A percentile compares a stretch with the other conserved stretches of the same genome.
Evolutionary conservation across 2,888 invertebrate species (phyloP).

Genomic region (Tiphia femorata): DNA sequence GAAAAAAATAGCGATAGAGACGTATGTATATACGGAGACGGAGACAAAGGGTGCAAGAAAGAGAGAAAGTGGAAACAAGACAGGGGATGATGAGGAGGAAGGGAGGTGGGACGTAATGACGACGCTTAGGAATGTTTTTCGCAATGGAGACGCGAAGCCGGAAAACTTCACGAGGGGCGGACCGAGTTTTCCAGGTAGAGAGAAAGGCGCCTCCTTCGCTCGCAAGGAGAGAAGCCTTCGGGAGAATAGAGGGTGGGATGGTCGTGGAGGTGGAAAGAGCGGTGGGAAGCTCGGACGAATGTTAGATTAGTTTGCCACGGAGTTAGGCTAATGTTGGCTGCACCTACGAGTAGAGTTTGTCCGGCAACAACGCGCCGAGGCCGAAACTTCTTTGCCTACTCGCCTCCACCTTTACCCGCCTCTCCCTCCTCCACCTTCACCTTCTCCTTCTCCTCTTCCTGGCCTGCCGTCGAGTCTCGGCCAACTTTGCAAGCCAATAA

Average conservation of each 20-base stretch:
- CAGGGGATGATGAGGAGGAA: too few relatives aligned
- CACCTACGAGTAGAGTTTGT: conserved; percentile 60
- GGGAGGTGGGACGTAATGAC: too few relatives aligned
- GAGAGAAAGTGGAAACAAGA: background rate
- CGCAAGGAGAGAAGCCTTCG: conserved; percentile 25
- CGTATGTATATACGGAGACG: background rate
- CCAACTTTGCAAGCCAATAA: conserved; percentile 60
- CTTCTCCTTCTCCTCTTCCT: too few relatives aligned
- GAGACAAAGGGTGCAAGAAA: background rate
- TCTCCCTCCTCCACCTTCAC: too few relatives aligned
- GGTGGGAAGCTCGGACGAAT: conserved; percentile 55
- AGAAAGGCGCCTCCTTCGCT: conserved; percentile 29
- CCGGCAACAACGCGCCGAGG: conserved; percentile 53
- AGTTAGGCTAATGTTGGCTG: conserved; percentile 63
- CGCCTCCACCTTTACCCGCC: conserved; percentile 42
- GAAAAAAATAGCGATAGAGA: background rate
- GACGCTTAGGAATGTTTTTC: conserved; percentile 39
- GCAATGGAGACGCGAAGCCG: conserved; percentile 16
- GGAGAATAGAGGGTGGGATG: conserved; percentile 14
- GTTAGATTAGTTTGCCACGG: conserved; percentile 64
- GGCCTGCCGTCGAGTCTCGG: conserved; percentile 45
- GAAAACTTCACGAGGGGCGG: conserved; percentile 37
- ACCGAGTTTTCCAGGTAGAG: conserved; percentile 27
- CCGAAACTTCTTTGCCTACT: conserved; percentile 60
- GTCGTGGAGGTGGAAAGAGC: conserved; percentile 6